phyloP scores from a whole-genome alignment of 2,888 invertebrate species.

The Anoplius nigerrimus region DNA sequence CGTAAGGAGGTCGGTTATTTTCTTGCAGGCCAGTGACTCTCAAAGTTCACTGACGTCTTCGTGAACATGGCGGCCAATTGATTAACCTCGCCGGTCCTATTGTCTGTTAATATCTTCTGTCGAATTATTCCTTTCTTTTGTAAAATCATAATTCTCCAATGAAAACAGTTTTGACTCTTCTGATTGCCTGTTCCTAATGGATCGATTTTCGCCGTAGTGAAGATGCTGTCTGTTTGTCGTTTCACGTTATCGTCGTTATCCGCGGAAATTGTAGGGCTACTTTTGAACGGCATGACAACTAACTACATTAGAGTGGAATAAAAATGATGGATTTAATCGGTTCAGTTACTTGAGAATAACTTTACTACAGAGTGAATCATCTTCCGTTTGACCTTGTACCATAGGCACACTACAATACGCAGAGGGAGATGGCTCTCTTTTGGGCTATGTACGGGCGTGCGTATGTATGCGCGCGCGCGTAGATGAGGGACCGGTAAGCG shows the following conservation, averaged over 20 bases:
- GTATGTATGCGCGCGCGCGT: too few relatives aligned
- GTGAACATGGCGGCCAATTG: conserved; percentile 40
- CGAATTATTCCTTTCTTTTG: neutral
- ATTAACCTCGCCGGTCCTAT: conserved; percentile 38
- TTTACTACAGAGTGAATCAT: conserved; percentile 52
- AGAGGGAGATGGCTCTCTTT: too few relatives aligned
- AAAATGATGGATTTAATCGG: conserved; percentile 35
- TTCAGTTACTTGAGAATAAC: conserved; percentile 33
- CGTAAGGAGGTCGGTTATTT: conserved; percentile 57
- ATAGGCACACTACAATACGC: conserved; percentile 15
- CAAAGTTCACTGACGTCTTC: conserved; percentile 59
- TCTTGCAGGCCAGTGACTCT: conserved; percentile 57
- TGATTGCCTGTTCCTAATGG: too few relatives aligned
- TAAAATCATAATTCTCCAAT: neutral
- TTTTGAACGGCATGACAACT: too few relatives aligned
- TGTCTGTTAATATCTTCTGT: conserved; percentile 18
- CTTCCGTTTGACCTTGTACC: conserved; percentile 54
- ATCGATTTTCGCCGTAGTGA: too few relatives aligned
- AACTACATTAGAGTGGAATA: conserved; percentile 1
- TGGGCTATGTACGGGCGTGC: too few relatives aligned
- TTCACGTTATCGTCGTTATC: too few relatives aligned
- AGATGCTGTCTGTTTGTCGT: too few relatives aligned
- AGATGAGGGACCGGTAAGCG: too few relatives aligned
- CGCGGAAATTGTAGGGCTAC: too few relatives aligned
- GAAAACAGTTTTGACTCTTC: too few relatives aligned